These are phyloP conservation scores for Lithobates sylvaticus DNA, from an alignment of 2,797 vertebrate species.

Conservation along the genomic window DNA sequence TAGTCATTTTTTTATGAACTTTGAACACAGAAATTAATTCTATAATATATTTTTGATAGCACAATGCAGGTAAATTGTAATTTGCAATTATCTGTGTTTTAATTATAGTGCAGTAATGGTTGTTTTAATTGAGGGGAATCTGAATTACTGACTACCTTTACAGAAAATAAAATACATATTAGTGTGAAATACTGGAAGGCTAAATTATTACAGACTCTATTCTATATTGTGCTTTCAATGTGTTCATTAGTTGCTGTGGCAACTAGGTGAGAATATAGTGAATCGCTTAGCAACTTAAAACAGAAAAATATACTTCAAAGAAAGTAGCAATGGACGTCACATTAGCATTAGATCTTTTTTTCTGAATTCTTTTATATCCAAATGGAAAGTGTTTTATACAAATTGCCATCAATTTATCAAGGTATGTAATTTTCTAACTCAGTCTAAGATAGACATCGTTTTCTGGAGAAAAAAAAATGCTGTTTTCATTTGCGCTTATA, in stretches of 20 bases:
- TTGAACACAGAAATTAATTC: not conserved
- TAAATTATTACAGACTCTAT: not conserved
- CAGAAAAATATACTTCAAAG: conserved; percentile 39
- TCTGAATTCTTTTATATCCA: not conserved
- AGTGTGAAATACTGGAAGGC: not conserved
- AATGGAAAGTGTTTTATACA: not conserved
- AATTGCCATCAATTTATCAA: conserved; percentile 17
- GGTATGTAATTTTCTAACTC: not conserved
- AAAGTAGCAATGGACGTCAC: not conserved
- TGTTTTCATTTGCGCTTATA: not conserved
- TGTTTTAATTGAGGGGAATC: not conserved
- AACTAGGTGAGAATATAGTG: conserved; percentile 33
- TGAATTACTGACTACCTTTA: not conserved
- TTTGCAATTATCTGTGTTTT: not conserved
- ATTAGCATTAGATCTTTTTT: not conserved
- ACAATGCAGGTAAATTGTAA: not conserved
- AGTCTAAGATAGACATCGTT: not conserved
- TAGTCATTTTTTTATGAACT: not conserved
- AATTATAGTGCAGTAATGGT: not conserved
- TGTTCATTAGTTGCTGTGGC: conserved; percentile 36
- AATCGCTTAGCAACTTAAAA: conserved; percentile 43
- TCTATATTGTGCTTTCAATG: conserved; percentile 3
- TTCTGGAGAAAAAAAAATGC: not conserved
- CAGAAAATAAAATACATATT: not conserved
- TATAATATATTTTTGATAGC: not conserved